Conservation (phyloP, 2,797 vertebrate genomes). For the Arremon brunneinucha region DNA sequence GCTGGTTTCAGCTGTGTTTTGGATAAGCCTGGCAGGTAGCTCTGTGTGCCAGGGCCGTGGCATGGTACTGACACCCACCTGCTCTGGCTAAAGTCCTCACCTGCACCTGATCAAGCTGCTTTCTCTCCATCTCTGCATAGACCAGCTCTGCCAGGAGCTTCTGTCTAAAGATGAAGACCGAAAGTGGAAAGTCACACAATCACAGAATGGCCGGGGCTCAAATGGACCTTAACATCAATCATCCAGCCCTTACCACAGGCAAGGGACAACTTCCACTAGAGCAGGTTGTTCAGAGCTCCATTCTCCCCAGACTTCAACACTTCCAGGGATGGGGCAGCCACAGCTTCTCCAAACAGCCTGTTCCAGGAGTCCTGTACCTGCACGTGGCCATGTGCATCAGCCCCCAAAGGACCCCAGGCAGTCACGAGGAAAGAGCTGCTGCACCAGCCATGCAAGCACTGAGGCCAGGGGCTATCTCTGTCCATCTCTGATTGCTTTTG, state of each 20-base stretch:
- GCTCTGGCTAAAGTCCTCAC: not conserved
- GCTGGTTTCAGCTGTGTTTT: not conserved
- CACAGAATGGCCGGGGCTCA: not conserved
- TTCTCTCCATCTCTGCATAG: not conserved
- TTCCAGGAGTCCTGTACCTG: not conserved
- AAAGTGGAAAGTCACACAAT: not conserved
- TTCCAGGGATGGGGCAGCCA: not conserved
- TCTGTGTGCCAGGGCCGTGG: not conserved
- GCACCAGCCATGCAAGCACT: not conserved
- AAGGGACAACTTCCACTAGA: not conserved
- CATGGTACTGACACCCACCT: not conserved
- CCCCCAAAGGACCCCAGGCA: too few relatives aligned
- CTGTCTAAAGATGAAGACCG: not conserved
- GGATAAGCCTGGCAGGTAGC: not conserved
- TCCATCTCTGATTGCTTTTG: not conserved
- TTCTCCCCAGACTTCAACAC: not conserved
- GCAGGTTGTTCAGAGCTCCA: not conserved
- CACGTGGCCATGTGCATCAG: fast-evolving
- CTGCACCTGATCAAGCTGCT: not conserved
- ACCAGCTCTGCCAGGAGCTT: not conserved
- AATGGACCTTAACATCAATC: not conserved
- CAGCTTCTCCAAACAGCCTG: not conserved
- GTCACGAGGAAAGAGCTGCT: not conserved
- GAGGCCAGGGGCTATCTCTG: not conserved
- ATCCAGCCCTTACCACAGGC: not conserved